These are phyloP conservation scores for Latrodectus hesperus DNA, from an alignment of 2,888 invertebrate species.

Conservation along the genomic window DNA sequence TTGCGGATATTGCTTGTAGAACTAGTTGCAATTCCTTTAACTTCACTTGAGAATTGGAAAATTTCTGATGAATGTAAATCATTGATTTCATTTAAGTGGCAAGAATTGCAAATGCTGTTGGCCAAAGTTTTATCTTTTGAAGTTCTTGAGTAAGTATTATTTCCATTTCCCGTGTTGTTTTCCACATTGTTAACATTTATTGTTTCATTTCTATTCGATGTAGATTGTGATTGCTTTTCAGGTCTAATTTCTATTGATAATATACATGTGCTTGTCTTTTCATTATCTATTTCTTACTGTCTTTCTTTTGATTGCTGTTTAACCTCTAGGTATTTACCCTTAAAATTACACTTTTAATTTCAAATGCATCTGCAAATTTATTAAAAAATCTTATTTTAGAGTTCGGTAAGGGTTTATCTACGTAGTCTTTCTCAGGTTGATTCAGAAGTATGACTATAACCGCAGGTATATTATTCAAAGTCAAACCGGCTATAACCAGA, in stretches of 20 bases:
- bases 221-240: no score
- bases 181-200: no score
- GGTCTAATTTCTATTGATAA: background rate
- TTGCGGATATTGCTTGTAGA: background rate
- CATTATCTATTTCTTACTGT: background rate
- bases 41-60: no score
- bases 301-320: background rate
- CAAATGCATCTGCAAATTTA: background rate
- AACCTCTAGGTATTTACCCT: background rate
- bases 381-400: no score
- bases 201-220: no score
- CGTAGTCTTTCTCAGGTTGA: background rate
- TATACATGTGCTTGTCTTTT: no score
- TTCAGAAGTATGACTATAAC: conserved; percentile 7
- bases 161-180: no score
- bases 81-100: no score
- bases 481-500: conserved; percentile 31
- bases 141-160: no score
- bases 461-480: conserved; percentile 34
- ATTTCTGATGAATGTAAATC: no score
- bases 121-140: no score
- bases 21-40: background rate
- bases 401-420: background rate
- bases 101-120: no score
- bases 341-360: background rate